Percentiles rank a stretch among this genome's conserved stretches.
Evolutionary conservation across 2,113 vertebrate species (phyloP).

Genomic region (Nothoprocta pentlandii): DNA sequence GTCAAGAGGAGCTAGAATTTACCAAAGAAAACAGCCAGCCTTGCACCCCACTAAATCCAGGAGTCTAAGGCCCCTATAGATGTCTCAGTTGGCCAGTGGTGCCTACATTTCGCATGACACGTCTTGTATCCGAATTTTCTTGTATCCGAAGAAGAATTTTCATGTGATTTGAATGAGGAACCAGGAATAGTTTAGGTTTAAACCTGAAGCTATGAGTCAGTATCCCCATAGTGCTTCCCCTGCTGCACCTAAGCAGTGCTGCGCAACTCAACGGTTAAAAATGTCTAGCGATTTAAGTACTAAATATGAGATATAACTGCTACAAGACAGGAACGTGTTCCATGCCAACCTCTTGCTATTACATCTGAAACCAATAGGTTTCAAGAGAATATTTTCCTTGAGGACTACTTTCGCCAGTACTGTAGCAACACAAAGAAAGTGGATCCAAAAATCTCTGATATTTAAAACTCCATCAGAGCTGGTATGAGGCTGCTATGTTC

Average conservation of each 20-base stretch:
- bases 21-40: neutral
- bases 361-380: neutral
- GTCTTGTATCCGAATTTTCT: neutral
- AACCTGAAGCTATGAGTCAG: neutral
- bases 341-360: neutral
- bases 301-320: neutral
- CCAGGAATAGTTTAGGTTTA: neutral
- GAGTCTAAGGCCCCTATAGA: neutral
- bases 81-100: neutral
- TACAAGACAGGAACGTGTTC: neutral
- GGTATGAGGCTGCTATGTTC: neutral
- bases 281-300: neutral
- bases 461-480: neutral
- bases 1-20: neutral
- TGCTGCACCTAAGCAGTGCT: neutral
- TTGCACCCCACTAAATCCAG: neutral
- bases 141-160: neutral
- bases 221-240: neutral
- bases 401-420: neutral
- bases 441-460: neutral
- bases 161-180: neutral
- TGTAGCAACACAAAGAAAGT: neutral
- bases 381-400: neutral
- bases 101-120: fast-evolving
- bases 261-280: neutral